Evolutionary conservation across 1,140 invertebrate genomes (phyloP), one percentile per base, ranked within the genome.

Genomic region (Wasmannia auropunctata): DNA sequence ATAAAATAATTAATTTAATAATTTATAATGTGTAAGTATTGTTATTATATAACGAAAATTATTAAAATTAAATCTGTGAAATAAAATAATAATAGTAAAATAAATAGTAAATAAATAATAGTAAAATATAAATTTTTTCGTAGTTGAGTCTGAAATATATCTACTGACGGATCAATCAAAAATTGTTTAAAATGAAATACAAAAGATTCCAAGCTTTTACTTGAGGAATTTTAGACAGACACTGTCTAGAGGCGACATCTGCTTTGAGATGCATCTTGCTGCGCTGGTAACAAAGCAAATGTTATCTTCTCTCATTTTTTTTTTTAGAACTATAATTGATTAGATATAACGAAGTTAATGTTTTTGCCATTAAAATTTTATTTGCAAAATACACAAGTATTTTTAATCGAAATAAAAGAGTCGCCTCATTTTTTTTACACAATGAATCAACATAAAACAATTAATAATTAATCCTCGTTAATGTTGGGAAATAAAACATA

Each of bases 231-330:
- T 14, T 34, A 65, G n/a, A 28, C 34, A 28, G 40, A 16, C 16
- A 28, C 22, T 40, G 87, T 62, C 67, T 46, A 4, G 7, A 4
- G 3, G 88, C 87, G 88, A 83, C 87, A 89, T 89, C 88, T 89
- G 84, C 37, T 7, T 28, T 31, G 5, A 31, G 58, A 22, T 43
- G 14, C 14, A 54, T 25, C 11, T 25, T 19, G 34, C 28, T 34
- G 31, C 8, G 69, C 76, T 58, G 88, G 31, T 89, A 89, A 86
- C 19, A 22, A 10, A 6, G 28, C 46, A 25, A 37, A 22, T 1
- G 10, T 1, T 25, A 16, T 65, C n/a, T 16, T 46, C 19, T 79
- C 14, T 37, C 3, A 25, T 11, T 22, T 65, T 43, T 19, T 31
- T 11, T 16, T 77, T 62, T 31, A 31, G 0, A 77, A 60, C 10